Evolutionary conservation across 1,140 invertebrate species (phyloP).

Genomic region (Caenorhabditis latens): DNA sequence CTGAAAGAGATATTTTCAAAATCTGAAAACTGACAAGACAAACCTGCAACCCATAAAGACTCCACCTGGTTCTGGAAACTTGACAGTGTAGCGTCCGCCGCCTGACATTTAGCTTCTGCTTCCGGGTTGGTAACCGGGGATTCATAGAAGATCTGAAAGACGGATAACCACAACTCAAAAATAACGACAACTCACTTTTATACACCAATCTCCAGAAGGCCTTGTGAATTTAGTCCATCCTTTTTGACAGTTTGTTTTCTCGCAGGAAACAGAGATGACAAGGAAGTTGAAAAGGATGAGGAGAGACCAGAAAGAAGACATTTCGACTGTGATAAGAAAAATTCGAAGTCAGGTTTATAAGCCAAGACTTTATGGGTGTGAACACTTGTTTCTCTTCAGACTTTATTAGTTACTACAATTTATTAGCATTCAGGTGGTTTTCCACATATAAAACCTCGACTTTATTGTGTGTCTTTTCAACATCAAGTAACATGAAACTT

Average conservation of each 20-base stretch:
- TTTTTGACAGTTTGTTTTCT: neutral
- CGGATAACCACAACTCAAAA: too few species aligned
- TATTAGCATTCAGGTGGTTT: too few species aligned
- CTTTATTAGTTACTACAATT: too few species aligned
- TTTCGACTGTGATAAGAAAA: too few species aligned
- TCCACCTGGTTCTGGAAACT: conserved; percentile 22
- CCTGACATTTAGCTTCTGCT: neutral
- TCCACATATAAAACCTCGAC: too few species aligned
- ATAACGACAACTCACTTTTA: neutral
- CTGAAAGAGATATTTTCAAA: neutral
- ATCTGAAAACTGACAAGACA: neutral
- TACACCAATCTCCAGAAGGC: neutral
- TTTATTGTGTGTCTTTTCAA: too few species aligned
- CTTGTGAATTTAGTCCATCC: neutral
- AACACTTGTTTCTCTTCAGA: too few species aligned
- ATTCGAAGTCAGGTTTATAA: too few species aligned
- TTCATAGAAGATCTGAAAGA: conserved; percentile 1
- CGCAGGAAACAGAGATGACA: too few species aligned
- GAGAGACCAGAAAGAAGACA: too few species aligned
- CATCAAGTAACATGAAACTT: neutral
- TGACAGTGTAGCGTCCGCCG: neutral
- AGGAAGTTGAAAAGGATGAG: too few species aligned
- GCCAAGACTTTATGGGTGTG: too few species aligned
- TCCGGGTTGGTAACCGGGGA: neutral
- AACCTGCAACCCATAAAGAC: neutral